These are phyloP conservation scores for Picathartes gymnocephalus DNA, from an alignment of 2,113 vertebrate species.

Conservation along the genomic window DNA sequence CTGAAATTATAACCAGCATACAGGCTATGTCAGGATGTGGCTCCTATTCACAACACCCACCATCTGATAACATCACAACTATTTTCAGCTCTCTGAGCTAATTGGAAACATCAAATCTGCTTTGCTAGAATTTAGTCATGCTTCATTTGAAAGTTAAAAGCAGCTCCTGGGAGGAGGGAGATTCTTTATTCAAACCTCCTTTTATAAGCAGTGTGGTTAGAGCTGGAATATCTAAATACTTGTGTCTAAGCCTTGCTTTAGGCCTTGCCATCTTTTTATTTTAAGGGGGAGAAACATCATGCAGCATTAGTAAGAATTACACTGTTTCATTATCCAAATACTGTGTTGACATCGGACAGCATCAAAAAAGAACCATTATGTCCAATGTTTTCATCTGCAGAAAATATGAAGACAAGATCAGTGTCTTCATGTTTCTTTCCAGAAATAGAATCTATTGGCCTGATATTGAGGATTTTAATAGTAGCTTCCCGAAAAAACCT, in stretches of 20 bases:
- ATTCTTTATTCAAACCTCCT: slow-evolving; percentile 7
- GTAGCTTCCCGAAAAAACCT: background rate
- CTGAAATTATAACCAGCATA: background rate
- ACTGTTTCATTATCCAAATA: background rate
- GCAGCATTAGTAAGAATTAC: background rate
- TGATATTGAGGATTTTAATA: background rate
- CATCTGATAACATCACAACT: background rate
- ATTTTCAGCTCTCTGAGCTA: slow-evolving; percentile 60
- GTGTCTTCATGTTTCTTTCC: background rate
- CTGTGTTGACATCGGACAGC: background rate
- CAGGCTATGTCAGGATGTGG: background rate
- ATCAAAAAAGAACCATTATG: background rate
- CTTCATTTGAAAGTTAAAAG: slow-evolving; percentile 58
- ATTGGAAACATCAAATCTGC: slow-evolving; percentile 75
- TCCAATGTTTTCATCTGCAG: background rate
- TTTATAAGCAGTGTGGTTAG: slow-evolving; percentile 18
- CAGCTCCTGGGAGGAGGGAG: slow-evolving; percentile 11
- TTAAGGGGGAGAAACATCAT: background rate
- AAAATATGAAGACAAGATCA: background rate
- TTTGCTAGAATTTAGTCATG: slow-evolving; percentile 62
- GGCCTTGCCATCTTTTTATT: background rate
- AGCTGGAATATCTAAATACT: slow-evolving; percentile 21
- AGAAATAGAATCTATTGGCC: background rate
- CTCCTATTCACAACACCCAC: background rate
- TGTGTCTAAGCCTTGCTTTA: background rate